Evolutionary conservation across 2,797 vertebrate genomes (phyloP), one percentile per base, ranked within the genome.

Genomic region (Todus mexicanus): DNA sequence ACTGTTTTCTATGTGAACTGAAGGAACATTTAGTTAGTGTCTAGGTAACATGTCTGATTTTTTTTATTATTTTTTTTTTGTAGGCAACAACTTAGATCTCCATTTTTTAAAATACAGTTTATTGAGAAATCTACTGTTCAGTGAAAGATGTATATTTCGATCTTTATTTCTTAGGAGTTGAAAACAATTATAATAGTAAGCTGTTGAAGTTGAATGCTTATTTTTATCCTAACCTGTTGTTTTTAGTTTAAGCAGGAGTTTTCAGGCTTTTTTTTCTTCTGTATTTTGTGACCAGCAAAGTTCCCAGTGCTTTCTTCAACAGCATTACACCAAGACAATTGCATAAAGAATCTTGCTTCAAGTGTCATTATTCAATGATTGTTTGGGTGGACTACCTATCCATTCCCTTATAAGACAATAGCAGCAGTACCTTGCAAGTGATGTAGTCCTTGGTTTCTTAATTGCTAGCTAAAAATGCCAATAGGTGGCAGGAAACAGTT

Each of bases 1-100:
- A 92, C 90, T 95, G 66, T 96, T 96, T 96, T 96, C 80, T 96
- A 4, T 96, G 71, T 96, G 87, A 97, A 87, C 92, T 94, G 87
- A 95, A 94, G 92, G 94, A 85, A 94, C 84, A 91, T 95, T 90
- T 95, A 96, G 75, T 96, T 89, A 64, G 26, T 74, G 59, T 77
- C 83, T 94, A 35, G 29, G 11, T 87, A 92, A 95, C 48, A 29
- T 54, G 4, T 96, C 96, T 94, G 79, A 33, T 61, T 74, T 96
- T 96, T 97, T 78, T 82, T 96, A 96, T 94, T 77, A 33, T 61
- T 74, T 96, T 96, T 97, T 78, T 82, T 86, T 87, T 94, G 54
- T 94, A 91, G 87, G 79, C 94, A 90, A 75, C 91, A 96, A 75
- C 38, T 92, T 80, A 81, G 53, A 23, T 90, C 56, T 87, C 72